phyloP scores from a whole-genome alignment of 2,113 vertebrate genomes.

The Nansenia antarctica region DNA sequence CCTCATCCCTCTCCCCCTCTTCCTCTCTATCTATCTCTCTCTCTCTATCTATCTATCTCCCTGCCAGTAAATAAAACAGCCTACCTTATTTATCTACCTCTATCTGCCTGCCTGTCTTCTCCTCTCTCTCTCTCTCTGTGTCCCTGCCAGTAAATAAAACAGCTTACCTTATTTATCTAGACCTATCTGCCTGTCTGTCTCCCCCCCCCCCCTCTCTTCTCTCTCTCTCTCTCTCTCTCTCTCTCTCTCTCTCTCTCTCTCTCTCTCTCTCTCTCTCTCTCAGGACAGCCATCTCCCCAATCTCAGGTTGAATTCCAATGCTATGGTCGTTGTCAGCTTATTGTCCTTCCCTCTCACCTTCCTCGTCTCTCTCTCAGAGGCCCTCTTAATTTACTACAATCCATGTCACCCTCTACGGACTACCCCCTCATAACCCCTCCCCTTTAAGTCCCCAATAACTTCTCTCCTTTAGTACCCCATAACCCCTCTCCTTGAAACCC shows the following conservation, averaged over 20 bases:
- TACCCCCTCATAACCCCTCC: not conserved
- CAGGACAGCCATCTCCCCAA: conserved; percentile 20
- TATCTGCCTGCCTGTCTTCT: conserved; percentile 29
- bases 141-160: conserved; percentile 47
- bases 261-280: conserved; percentile 26
- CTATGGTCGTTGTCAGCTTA: conserved; percentile 22
- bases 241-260: conserved; percentile 12
- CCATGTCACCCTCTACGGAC: conserved; percentile 33
- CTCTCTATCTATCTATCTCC: no score
- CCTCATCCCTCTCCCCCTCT: no score
- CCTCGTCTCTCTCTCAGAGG: conserved; percentile 28
- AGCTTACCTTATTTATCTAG: no score
- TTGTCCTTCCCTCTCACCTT: conserved; percentile 15
- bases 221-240: not conserved
- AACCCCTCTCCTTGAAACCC: not conserved
- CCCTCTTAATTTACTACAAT: conserved; percentile 42
- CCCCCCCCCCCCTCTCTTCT: not conserved
- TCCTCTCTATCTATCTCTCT: no score
- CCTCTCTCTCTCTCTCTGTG: not conserved
- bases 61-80: conserved; percentile 55
- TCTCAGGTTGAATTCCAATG: conserved; percentile 25
- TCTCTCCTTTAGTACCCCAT: not conserved
- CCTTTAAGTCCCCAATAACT: conserved; percentile 7
- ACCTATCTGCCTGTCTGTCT: no score
- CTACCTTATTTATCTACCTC: conserved; percentile 48